Evolutionary conservation across 2,113 vertebrate species (phyloP), one percentile per base, ranked within the genome.

Genomic region (Numenius arquata): DNA sequence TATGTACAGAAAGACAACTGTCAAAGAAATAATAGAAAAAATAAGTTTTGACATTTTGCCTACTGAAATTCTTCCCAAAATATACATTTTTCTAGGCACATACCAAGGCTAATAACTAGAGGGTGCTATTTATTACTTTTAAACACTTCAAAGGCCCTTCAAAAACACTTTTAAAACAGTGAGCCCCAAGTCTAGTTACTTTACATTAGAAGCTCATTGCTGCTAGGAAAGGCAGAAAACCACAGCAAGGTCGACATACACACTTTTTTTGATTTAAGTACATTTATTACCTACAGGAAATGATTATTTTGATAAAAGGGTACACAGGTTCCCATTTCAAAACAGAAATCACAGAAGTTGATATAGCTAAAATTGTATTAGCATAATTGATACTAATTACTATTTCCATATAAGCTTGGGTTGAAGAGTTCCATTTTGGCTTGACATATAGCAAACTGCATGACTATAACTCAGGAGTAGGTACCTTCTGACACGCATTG

Each of bases 61-160:
- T 82, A 65, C 9, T 23, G 41, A 72, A 90, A 45, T 88, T 89
- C 81, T 86, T 75, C 92, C 92, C 76, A 45, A 95, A 96, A 93
- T 18, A 92, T 1, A 78, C 79, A 58, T 85, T 95, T 95, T 90
- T 87, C 73, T 93, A 85, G 93, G 89, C 95, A 88, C 73, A 61
- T 80, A 87, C 59, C 62, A 62, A 30, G 34, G 75, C 85, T 96
- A 97, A 92, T 92, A 96, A 96, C 83, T 91, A 76, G 88, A 97
- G 76, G 86, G 85, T 95, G 94, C 96, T 89, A 70, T 88, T 90
- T 56, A 82, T 87, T 84, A 89, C 85, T 89, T 78, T 32, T 34
- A 72, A 85, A 73, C 76, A 95, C 95, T 97, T 96, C 91, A 93
- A 95, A 97, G 93, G 77, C 62, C 80, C 53, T 94, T 95, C 94